Base-by-base conservation (phyloP, 1,140 invertebrate species). In the Drosophila navojoa region DNA sequence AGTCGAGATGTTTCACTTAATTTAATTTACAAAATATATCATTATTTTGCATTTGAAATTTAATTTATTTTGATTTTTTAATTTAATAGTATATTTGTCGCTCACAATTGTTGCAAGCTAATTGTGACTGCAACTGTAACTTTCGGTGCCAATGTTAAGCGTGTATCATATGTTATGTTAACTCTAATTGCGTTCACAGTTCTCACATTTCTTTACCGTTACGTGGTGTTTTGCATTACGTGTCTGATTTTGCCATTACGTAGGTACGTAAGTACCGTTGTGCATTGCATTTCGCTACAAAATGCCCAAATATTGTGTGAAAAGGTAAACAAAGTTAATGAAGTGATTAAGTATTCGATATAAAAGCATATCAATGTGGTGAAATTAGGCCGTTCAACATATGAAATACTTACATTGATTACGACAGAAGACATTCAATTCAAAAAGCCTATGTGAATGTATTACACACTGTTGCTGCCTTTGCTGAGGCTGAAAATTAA, bases 401-500 rank as follows among this genome's bases (percentile, higher is more conserved):
- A 45, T 13, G 25, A 53, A 11, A 27, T 25, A 40, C 52, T 22
- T 32, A 2, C 29, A 52, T 7, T 25, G 10, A 44, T 32, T 7
- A n/a, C 25, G 11, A 16, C 9, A 19, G 16, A 6, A n/a, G 29
- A 27, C 54, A 54, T 47, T 54, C 22, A 69, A 16, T 29, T 16
- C 19, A 22, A 72, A 40, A 19, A 19, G 45, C 54, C 11, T 42
- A 57, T 32, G 16, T 32, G 62, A 10, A 50, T 49, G 49, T 44
- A 47, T 47, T 59, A 50, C 58, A 50, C 47, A 53, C 75, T 71
- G 60, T 68, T 79, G 79, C 79, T 85, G 79, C 22, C 45, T 58
- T 67, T 47, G 58, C 52, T 50, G 27, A 57, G 38, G 70, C 78
- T 78, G 79, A 77, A 87, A 81, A 87, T 77, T 74, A 86, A 86